These are phyloP conservation scores for Tupaia tana DNA, from an alignment of 2,113 vertebrate genomes.

Conservation along the genomic window DNA sequence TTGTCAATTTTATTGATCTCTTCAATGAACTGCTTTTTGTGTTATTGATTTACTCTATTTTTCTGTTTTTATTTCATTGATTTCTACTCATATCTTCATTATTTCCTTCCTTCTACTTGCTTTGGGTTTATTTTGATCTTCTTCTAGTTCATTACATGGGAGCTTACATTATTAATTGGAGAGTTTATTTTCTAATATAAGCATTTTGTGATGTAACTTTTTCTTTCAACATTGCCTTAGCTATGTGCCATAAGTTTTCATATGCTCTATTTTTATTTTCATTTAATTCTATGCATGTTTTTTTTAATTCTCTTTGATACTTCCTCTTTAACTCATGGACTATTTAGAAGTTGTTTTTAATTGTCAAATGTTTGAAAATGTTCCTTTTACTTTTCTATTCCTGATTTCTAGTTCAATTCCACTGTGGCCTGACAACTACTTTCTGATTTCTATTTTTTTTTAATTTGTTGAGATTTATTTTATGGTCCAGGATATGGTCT, in stretches of 20 bases:
- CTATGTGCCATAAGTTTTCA: conserved; percentile 12
- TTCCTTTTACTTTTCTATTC: background rate
- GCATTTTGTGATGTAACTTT: conserved; percentile 55
- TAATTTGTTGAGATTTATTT: background rate
- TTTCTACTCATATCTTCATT: conserved; percentile 60
- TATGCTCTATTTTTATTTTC: background rate
- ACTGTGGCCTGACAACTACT: background rate
- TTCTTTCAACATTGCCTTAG: conserved; percentile 67
- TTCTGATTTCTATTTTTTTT: background rate
- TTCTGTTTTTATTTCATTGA: conserved; percentile 61
- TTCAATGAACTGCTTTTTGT: conserved; percentile 65
- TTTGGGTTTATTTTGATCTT: conserved; percentile 40
- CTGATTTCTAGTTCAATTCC: background rate
- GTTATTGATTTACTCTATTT: conserved; percentile 72
- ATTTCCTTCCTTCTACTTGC: conserved; percentile 64
- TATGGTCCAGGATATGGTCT: background rate
- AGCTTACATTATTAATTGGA: background rate
- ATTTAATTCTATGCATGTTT: background rate
- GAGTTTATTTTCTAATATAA: background rate
- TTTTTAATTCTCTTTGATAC: background rate
- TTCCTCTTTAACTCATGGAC: background rate
- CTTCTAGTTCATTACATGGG: background rate
- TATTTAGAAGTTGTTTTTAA: background rate
- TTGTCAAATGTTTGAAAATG: background rate
- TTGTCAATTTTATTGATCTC: conserved; percentile 72